Evolutionary conservation across 2,888 invertebrate genomes (phyloP).

Genomic region (Drosophila cyrtoloma): DNA sequence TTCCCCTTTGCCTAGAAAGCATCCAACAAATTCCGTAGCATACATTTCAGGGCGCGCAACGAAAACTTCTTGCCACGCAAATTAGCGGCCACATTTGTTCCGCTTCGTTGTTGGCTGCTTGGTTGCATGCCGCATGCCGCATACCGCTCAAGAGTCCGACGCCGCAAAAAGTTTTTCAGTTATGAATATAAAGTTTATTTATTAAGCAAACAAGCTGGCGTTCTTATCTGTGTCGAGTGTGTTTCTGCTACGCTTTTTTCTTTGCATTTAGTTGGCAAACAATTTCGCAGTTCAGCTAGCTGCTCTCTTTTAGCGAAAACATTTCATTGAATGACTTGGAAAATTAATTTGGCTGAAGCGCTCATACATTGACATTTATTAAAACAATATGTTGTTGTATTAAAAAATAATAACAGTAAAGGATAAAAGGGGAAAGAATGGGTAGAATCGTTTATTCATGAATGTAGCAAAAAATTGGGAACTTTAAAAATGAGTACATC

Average conservation of each 20-base stretch:
- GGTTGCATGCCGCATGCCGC: slow-evolving; percentile 1
- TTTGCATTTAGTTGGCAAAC: slow-evolving; percentile 58
- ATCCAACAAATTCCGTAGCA: slow-evolving; percentile 55
- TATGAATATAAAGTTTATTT: slow-evolving; percentile 80
- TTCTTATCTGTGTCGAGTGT: slow-evolving; percentile 69
- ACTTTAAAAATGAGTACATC: not conserved
- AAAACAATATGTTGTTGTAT: slow-evolving; percentile 16
- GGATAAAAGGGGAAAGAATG: not conserved
- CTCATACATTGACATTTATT: slow-evolving; percentile 8
- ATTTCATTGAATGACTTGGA: slow-evolving; percentile 36
- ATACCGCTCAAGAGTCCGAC: slow-evolving; percentile 32
- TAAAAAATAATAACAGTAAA: not conserved
- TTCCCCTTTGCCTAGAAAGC: not conserved
- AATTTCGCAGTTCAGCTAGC: slow-evolving; percentile 61
- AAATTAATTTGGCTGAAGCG: slow-evolving; percentile 52
- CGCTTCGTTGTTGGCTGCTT: slow-evolving; percentile 35
- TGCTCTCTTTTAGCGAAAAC: slow-evolving; percentile 27
- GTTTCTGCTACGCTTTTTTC: slow-evolving; percentile 31
- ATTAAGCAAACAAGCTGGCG: slow-evolving; percentile 79
- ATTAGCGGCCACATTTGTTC: slow-evolving; percentile 78
- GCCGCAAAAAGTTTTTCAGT: slow-evolving; percentile 75
- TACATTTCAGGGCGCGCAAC: slow-evolving; percentile 56
- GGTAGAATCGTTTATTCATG: not conserved
- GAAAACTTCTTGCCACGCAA: slow-evolving; percentile 71
- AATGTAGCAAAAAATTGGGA: not conserved